Conservation (phyloP, 1,140 invertebrate genomes). For the Drosophila seguyi region DNA sequence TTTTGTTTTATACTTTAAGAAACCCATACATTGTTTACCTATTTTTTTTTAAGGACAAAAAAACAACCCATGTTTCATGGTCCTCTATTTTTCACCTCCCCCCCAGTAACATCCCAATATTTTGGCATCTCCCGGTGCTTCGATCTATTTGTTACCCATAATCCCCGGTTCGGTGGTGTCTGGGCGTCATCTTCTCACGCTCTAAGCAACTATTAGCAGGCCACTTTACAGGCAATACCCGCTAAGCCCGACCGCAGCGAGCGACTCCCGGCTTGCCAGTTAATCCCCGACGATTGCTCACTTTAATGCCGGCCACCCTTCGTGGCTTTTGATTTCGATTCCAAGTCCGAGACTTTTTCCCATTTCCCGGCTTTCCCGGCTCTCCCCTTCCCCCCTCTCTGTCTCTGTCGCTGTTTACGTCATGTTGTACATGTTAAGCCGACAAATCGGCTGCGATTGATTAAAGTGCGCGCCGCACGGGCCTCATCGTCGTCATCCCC, state of each 20-base stretch:
- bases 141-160: conserved; percentile 20
- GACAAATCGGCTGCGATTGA: conserved; percentile 85
- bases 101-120: neutral
- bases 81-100: neutral
- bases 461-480: conserved; percentile 70
- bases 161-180: conserved; percentile 7
- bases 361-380: conserved; percentile 11
- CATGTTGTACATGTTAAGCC: conserved; percentile 85
- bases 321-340: conserved; percentile 22
- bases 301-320: conserved; percentile 72
- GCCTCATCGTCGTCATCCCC: conserved; percentile 20
- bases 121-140: neutral
- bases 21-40: neutral
- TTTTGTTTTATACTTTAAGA: neutral
- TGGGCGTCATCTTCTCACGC: conserved; percentile 59
- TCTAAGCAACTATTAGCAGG: conserved; percentile 70
- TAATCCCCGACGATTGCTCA: conserved; percentile 82
- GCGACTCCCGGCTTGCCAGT: conserved; percentile 37
- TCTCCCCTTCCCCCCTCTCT: too few relatives aligned
- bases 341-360: conserved; percentile 2
- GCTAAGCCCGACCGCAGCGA: conserved; percentile 62
- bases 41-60: rapidly evolving
- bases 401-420: conserved; percentile 60
- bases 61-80: neutral
- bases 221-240: conserved; percentile 73